These are phyloP conservation scores for Pagetopsis macropterus DNA, from an alignment of 2,797 vertebrate species.

Conservation along the genomic window DNA sequence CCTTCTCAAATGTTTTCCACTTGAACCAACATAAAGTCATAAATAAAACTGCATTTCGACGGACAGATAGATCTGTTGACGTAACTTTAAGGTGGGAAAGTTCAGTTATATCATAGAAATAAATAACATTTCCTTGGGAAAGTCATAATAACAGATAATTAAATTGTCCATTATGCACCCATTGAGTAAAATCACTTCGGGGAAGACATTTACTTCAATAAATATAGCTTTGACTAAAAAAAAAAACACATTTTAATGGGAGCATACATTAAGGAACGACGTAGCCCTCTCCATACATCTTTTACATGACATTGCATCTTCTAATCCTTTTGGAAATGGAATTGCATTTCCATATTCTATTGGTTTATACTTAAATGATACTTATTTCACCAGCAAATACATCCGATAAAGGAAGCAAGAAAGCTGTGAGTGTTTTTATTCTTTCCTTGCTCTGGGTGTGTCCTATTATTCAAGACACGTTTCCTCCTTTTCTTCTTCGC, in stretches of 20 bases:
- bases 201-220: slow-evolving; percentile 14
- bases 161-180: background rate
- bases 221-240: background rate
- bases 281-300: background rate
- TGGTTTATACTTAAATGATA: slow-evolving; percentile 9
- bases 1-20: background rate
- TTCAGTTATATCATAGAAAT: slow-evolving; percentile 7
- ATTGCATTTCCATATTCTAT: background rate
- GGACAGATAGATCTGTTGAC: slow-evolving; percentile 32
- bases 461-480: background rate
- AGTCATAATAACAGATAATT: slow-evolving; percentile 4
- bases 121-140: background rate
- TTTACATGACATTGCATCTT: slow-evolving; percentile 5
- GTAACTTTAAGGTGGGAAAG: slow-evolving; percentile 12
- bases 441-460: background rate
- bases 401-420: slow-evolving; percentile 1
- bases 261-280: slow-evolving; percentile 5
- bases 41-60: slow-evolving; percentile 13
- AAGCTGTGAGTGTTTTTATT: background rate
- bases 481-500: background rate
- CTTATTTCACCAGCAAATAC: slow-evolving; percentile 2
- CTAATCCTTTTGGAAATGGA: no score
- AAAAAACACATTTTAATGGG: background rate
- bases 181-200: slow-evolving; percentile 15
- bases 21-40: slow-evolving; percentile 2